A percentile compares a stretch with the other conserved stretches of the same genome.
phyloP scores from a whole-genome alignment of 2,113 vertebrate genomes.

The Cochlearius cochlearius region DNA sequence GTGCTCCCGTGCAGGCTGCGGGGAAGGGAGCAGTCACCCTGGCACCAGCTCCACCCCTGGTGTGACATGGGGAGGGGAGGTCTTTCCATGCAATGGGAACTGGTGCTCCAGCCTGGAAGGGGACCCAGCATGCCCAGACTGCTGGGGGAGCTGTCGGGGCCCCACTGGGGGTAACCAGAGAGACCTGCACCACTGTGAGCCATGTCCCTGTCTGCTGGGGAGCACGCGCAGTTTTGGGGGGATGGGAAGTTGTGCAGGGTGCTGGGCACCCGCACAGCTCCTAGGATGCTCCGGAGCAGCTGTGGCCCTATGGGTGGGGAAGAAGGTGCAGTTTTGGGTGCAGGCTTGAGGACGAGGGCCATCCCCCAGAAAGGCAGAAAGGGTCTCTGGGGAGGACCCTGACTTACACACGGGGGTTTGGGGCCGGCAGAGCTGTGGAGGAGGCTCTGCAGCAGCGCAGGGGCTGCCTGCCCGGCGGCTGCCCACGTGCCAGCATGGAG shows the following conservation, averaged over 20 bases:
- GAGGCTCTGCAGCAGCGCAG: neutral
- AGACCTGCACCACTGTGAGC: neutral
- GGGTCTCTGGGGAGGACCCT: neutral
- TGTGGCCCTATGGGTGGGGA: neutral
- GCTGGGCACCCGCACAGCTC: neutral
- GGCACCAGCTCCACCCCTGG: neutral
- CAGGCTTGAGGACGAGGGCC: neutral
- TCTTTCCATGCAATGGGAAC: neutral
- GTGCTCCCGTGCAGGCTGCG: neutral
- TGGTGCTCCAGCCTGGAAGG: neutral
- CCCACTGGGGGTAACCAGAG: neutral
- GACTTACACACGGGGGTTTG: fast-evolving
- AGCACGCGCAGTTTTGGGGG: fast-evolving
- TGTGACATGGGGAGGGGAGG: neutral
- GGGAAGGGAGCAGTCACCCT: neutral
- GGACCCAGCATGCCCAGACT: neutral
- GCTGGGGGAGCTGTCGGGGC: fast-evolving
- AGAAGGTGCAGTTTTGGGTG: neutral
- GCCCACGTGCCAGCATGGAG: neutral
- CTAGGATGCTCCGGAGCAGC: neutral
- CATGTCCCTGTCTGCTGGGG: neutral
- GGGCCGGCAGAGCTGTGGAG: neutral
- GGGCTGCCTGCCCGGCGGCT: neutral
- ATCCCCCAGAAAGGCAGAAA: neutral
- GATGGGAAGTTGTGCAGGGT: fast-evolving